Evolutionary conservation across 2,797 vertebrate species (phyloP).

Genomic region (Chaetophractus vellerosus): DNA sequence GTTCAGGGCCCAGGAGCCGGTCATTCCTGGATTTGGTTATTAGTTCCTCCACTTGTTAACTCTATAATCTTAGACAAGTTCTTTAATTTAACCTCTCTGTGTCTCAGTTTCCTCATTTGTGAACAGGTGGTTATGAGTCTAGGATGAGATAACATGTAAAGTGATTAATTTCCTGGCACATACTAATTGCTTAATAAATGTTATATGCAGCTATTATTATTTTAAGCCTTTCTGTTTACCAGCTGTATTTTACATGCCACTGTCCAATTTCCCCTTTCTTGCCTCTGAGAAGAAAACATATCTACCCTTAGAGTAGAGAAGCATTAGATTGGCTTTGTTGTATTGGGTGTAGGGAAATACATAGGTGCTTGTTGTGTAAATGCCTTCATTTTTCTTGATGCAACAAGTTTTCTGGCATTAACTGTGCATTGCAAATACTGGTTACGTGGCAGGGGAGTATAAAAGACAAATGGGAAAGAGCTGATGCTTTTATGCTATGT

Average conservation of each 20-base stretch:
- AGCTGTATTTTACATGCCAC: not conserved
- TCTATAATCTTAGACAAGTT: not conserved
- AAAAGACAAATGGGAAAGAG: constrained; percentile 56
- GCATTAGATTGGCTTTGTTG: constrained; percentile 42
- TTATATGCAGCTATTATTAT: not conserved
- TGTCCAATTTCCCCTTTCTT: constrained; percentile 31
- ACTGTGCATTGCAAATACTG: constrained; percentile 29
- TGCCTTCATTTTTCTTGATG: constrained; percentile 73
- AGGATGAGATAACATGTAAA: constrained; percentile 14
- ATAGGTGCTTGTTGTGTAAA: constrained; percentile 47
- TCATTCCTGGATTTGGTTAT: not conserved
- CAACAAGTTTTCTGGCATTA: constrained; percentile 68
- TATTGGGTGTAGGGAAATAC: constrained; percentile 6
- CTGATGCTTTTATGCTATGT: constrained; percentile 20
- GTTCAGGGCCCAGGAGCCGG: not conserved
- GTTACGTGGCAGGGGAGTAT: not conserved
- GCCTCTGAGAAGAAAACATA: constrained; percentile 45
- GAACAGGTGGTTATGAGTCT: constrained; percentile 35
- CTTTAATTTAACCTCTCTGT: not conserved
- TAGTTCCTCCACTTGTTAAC: not conserved
- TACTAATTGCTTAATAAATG: constrained; percentile 30
- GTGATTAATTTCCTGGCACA: constrained; percentile 36
- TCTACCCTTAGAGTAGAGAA: not conserved
- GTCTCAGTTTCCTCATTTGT: constrained; percentile 44
- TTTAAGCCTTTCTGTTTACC: constrained; percentile 8